phyloP scores from a whole-genome alignment of 2,888 invertebrate species.

The Cephus rjabovi region DNA sequence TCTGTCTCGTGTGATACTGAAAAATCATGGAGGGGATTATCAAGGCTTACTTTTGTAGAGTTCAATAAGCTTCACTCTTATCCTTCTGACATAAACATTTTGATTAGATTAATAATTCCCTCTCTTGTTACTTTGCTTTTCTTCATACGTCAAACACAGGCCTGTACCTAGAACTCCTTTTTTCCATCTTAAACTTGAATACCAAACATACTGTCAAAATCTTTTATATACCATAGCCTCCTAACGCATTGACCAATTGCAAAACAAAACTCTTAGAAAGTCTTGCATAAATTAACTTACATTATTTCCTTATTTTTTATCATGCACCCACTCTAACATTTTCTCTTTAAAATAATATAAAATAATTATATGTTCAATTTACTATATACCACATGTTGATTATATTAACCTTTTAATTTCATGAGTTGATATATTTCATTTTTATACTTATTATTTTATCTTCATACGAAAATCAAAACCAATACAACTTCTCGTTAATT shows the following conservation, averaged over 20 bases:
- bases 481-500: neutral
- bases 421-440: neutral
- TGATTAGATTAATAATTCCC: conserved; percentile 23
- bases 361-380: neutral
- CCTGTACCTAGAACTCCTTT: neutral
- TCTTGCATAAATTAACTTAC: neutral
- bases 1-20: neutral
- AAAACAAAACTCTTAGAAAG: neutral
- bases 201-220: neutral
- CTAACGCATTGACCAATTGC: too few relatives aligned
- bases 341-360: neutral
- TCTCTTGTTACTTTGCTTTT: neutral
- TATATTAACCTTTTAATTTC: neutral
- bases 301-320: neutral
- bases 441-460: neutral
- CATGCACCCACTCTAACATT: neutral
- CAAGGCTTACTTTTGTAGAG: neutral
- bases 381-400: neutral
- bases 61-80: conserved; percentile 1
- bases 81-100: conserved; percentile 14
- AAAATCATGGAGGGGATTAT: neutral
- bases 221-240: neutral
- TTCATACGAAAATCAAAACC: neutral
- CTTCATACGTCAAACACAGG: neutral
- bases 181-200: neutral